Percentiles rank a stretch among this genome's conserved stretches.
These are phyloP conservation scores for Camelus bactrianus DNA, from an alignment of 2,113 vertebrate genomes.

Conservation along the genomic window DNA sequence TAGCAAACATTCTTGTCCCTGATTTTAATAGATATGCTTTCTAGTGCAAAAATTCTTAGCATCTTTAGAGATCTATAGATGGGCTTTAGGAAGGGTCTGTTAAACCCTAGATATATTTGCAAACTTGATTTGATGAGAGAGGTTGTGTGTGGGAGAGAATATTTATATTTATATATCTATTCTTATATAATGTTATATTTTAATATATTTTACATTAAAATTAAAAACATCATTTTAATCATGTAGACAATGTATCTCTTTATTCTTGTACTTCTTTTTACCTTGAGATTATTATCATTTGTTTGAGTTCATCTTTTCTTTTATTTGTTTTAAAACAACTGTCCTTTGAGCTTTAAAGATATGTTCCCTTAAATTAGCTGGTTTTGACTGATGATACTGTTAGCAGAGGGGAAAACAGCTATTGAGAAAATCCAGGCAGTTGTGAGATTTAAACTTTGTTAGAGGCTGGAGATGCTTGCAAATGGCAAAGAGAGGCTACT, in stretches of 20 bases:
- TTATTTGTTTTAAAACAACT: slow-evolving; percentile 39
- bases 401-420: not conserved
- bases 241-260: not conserved
- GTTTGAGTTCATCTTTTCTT: slow-evolving; percentile 19
- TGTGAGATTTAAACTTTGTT: not conserved
- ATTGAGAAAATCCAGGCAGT: not conserved
- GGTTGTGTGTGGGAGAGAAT: not conserved
- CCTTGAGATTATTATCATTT: not conserved
- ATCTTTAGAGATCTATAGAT: not conserved
- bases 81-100: not conserved
- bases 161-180: not conserved
- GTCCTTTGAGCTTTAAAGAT: not conserved
- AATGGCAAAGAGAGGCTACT: not conserved
- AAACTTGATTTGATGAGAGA: slow-evolving; percentile 17
- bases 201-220: not conserved
- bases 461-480: not conserved
- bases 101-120: not conserved
- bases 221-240: slow-evolving; percentile 42
- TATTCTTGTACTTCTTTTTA: slow-evolving; percentile 4
- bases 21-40: not conserved
- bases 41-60: not conserved
- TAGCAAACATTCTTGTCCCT: not conserved
- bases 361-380: not conserved
- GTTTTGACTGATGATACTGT: not conserved
- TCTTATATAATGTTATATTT: slow-evolving; percentile 6